A percentile compares a stretch with the other conserved stretches of the same genome.
phyloP scores from a whole-genome alignment of 37 sponge, comb jelly and placozoan genomes.

The Cladorhizidae sp. region DNA sequence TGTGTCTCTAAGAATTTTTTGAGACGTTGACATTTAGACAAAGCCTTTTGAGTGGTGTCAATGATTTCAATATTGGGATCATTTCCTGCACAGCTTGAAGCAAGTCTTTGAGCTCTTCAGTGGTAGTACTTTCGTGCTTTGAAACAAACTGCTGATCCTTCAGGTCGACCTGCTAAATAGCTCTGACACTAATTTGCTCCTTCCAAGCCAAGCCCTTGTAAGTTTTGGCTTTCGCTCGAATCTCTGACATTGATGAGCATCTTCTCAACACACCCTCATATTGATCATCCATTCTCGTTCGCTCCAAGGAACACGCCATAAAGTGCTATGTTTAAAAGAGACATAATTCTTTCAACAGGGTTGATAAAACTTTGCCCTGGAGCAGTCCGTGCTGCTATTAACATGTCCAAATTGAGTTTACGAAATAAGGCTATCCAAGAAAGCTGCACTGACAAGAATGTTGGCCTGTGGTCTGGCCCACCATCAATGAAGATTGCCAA shows the following conservation, averaged over 20 bases:
- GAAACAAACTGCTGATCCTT: not conserved
- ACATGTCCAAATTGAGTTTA: conserved; percentile 38
- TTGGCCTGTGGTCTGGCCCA: conserved; percentile 58
- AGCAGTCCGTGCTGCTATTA: conserved; percentile 38
- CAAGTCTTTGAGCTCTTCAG: conserved; percentile 5
- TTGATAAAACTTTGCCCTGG: not conserved
- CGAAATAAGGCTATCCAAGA: conserved; percentile 32
- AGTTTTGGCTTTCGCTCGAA: not conserved
- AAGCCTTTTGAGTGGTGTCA: conserved; percentile 1
- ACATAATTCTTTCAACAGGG: conserved; percentile 17
- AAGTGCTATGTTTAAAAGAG: not conserved
- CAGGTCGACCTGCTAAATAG: not conserved
- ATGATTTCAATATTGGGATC: not conserved
- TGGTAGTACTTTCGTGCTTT: not conserved
- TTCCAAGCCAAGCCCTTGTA: not conserved
- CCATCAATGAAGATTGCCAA: conserved; percentile 48
- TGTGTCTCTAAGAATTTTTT: not conserved
- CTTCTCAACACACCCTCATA: conserved; percentile 21
- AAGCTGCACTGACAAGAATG: conserved; percentile 33
- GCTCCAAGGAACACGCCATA: conserved; percentile 41
- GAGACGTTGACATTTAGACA: not conserved
- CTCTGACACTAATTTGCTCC: not conserved
- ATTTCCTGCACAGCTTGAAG: not conserved
- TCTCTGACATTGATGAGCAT: conserved; percentile 1
- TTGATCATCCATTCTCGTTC: conserved; percentile 17